Evolutionary conservation across 1,140 invertebrate genomes (phyloP).

Genomic region (Camponotus floridanus): DNA sequence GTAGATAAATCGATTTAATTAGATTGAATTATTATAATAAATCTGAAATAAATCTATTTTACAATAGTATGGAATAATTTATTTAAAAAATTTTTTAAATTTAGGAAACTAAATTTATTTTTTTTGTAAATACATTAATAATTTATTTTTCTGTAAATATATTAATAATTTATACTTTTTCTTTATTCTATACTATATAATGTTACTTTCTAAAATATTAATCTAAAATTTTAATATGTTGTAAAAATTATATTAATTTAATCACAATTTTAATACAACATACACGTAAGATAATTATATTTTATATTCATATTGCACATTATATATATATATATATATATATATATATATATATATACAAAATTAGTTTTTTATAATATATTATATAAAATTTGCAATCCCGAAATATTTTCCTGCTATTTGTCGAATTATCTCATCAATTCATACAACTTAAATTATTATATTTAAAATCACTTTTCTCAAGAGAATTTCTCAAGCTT

Average conservation of each 20-base stretch:
- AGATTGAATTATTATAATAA: not conserved
- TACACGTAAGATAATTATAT: no score
- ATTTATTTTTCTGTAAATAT: not conserved
- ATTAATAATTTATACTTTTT: not conserved
- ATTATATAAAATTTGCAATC: no score
- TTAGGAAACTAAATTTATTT: not conserved
- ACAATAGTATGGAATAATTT: not conserved
- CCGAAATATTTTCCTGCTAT: no score
- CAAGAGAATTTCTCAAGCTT: not conserved
- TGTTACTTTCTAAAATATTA: not conserved
- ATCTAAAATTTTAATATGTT: not conserved
- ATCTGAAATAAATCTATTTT: conserved; percentile 7
- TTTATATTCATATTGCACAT: no score
- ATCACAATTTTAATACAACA: no score
- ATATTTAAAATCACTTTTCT: not conserved
- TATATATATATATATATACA: no score
- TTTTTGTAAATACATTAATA: not conserved
- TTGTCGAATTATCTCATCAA: no score
- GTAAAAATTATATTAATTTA: no score
- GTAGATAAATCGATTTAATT: not conserved
- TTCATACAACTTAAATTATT: no score
- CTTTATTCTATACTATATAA: not conserved
- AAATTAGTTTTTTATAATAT: no score
- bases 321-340: no score
- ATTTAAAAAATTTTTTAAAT: not conserved